A percentile compares a stretch with the other conserved stretches of the same genome.
phyloP scores from a whole-genome alignment of 1,140 invertebrate genomes.

The Trachelipus rathkii region DNA sequence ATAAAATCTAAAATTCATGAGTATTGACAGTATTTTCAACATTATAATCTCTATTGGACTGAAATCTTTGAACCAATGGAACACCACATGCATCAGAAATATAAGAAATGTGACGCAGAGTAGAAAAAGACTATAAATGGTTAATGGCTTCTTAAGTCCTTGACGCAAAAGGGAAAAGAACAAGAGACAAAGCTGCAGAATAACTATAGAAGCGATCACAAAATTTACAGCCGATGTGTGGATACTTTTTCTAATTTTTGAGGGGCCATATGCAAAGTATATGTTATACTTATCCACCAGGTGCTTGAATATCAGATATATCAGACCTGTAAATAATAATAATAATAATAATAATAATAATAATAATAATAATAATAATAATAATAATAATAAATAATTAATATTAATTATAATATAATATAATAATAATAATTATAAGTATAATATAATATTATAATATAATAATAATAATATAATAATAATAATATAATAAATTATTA shows the following conservation, averaged over 20 bases:
- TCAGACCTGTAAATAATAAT: slow-evolving; percentile 25
- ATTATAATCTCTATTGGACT: slow-evolving; percentile 52
- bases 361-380: too few species aligned
- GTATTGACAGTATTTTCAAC: slow-evolving; percentile 3
- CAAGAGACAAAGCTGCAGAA: slow-evolving; percentile 60
- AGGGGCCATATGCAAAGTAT: slow-evolving; percentile 90
- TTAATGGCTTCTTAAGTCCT: slow-evolving; percentile 47
- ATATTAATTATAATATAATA: too few species aligned
- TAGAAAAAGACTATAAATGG: slow-evolving; percentile 56
- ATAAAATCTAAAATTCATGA: too few species aligned
- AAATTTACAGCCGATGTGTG: slow-evolving; percentile 62
- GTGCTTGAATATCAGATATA: slow-evolving; percentile 90
- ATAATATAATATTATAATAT: too few species aligned
- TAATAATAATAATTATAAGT: too few species aligned
- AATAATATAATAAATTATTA: too few species aligned
- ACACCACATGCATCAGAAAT: slow-evolving; percentile 57
- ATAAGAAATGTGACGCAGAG: slow-evolving; percentile 56
- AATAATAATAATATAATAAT: too few species aligned
- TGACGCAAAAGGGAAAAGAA: slow-evolving; percentile 55
- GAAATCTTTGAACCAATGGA: slow-evolving; percentile 58
- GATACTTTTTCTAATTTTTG: slow-evolving; percentile 61
- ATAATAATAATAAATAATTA: too few species aligned
- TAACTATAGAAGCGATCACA: slow-evolving; percentile 59
- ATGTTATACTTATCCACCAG: slow-evolving; percentile 91
- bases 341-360: too few species aligned